Conservation (phyloP, 2,113 vertebrate species). For the Xenopus borealis region DNA sequence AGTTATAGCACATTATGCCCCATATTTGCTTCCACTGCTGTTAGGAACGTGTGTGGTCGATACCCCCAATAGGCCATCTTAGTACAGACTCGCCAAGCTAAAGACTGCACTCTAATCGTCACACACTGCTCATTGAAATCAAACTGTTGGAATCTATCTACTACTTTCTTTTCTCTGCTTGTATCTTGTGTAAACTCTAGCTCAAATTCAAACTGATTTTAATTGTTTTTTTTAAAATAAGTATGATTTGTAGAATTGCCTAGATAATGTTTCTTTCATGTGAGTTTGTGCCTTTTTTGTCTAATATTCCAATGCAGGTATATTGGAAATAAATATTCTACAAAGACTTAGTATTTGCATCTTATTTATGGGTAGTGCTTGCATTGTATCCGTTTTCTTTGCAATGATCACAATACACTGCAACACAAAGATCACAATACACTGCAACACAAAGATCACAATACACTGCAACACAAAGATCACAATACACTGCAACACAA, state of each 20-base stretch:
- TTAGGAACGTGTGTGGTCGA: background rate
- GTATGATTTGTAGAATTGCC: conserved; percentile 62
- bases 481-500: too few relatives aligned
- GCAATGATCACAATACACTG: too few relatives aligned
- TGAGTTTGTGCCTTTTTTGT: conserved; percentile 99
- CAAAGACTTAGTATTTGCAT: conserved; percentile 39
- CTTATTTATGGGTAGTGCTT: too few relatives aligned
- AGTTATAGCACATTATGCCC: too few relatives aligned
- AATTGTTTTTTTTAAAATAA: conserved; percentile 61
- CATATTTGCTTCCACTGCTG: background rate
- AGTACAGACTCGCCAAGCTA: background rate
- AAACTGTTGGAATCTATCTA: background rate
- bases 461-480: too few relatives aligned
- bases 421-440: too few relatives aligned
- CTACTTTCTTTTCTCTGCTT: conserved; percentile 1
- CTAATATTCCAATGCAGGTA: conserved; percentile 95
- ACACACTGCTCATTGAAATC: background rate
- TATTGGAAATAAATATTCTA: conserved; percentile 87
- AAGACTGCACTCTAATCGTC: background rate
- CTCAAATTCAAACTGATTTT: conserved; percentile 52
- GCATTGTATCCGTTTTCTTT: too few relatives aligned
- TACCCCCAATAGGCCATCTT: background rate
- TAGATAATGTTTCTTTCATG: conserved; percentile 86
- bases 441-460: too few relatives aligned
- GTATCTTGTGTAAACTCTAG: conserved; percentile 25